phyloP scores from a whole-genome alignment of 1,140 invertebrate species.

The Harpegnathos saltator region DNA sequence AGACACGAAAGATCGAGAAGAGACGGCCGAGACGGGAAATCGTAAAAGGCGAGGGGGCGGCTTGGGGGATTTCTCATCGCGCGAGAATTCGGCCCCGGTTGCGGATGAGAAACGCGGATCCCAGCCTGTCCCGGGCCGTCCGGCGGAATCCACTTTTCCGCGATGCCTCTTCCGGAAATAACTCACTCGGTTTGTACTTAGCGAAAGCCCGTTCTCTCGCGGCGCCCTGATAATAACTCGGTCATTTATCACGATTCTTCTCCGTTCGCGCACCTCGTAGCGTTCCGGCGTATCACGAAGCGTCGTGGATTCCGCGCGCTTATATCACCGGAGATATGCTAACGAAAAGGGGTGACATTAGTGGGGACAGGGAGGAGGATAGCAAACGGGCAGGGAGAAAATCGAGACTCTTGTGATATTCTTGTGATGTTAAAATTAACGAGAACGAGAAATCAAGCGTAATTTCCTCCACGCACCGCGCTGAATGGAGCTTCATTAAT shows the following conservation, averaged over 20 bases:
- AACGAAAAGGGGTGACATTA: background rate
- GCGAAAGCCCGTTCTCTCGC: slow-evolving; percentile 39
- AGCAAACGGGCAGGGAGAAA: background rate
- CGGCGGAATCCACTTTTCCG: slow-evolving; percentile 26
- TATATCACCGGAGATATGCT: slow-evolving; percentile 30
- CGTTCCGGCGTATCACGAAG: slow-evolving; percentile 50
- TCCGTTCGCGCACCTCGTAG: slow-evolving; percentile 36
- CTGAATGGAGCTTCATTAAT: background rate
- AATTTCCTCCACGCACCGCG: background rate
- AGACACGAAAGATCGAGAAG: no score
- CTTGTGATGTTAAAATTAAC: slow-evolving; percentile 19
- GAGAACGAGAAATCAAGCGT: slow-evolving; percentile 28
- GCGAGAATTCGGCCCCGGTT: no score
- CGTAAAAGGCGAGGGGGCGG: no score
- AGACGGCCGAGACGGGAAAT: background rate
- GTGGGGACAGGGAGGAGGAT: background rate
- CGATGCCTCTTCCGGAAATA: slow-evolving; percentile 27
- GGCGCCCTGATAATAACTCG: slow-evolving; percentile 47
- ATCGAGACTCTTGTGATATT: slow-evolving; percentile 23
- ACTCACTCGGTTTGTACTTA: slow-evolving; percentile 67
- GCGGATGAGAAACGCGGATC: slow-evolving; percentile 43
- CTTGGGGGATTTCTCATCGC: no score
- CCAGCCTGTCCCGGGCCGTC: background rate
- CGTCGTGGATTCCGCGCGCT: slow-evolving; percentile 43
- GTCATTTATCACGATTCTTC: slow-evolving; percentile 44